Evolutionary conservation across 2,113 vertebrate genomes (phyloP).

Genomic region (Rissa tridactyla): DNA sequence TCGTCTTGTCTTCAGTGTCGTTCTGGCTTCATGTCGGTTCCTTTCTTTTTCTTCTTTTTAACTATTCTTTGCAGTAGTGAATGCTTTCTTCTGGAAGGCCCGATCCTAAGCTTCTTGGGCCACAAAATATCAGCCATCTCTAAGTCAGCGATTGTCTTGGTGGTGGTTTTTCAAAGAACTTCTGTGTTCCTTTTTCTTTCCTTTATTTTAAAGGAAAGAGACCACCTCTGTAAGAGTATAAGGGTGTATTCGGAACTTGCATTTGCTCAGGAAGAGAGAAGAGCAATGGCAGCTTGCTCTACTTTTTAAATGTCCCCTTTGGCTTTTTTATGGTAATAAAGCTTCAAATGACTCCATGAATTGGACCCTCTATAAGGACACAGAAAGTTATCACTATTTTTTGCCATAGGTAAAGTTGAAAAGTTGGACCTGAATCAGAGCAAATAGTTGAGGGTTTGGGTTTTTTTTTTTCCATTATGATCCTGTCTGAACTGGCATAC

Average conservation of each 20-base stretch:
- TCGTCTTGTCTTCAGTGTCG: not conserved
- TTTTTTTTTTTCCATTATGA: not conserved
- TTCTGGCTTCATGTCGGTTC: fast-evolving
- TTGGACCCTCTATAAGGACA: not conserved
- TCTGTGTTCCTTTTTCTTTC: not conserved
- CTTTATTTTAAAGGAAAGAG: not conserved
- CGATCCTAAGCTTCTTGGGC: not conserved
- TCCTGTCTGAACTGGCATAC: conserved; percentile 3
- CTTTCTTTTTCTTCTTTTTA: not conserved
- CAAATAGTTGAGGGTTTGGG: not conserved
- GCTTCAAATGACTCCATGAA: not conserved
- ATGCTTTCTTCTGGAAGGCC: not conserved
- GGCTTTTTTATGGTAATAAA: not conserved
- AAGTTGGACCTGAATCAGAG: not conserved
- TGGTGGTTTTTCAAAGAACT: not conserved
- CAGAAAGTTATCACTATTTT: not conserved
- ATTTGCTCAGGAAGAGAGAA: not conserved
- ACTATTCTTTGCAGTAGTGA: not conserved
- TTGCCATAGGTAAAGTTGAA: not conserved
- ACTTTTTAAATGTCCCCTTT: not conserved
- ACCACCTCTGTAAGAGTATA: not conserved
- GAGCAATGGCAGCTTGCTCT: not conserved
- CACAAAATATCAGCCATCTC: not conserved
- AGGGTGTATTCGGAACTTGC: not conserved
- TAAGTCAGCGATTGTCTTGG: not conserved